phyloP scores from a whole-genome alignment of 35 echinoderm and acorn worm genomes.

The Apostichopus japonicus region DNA sequence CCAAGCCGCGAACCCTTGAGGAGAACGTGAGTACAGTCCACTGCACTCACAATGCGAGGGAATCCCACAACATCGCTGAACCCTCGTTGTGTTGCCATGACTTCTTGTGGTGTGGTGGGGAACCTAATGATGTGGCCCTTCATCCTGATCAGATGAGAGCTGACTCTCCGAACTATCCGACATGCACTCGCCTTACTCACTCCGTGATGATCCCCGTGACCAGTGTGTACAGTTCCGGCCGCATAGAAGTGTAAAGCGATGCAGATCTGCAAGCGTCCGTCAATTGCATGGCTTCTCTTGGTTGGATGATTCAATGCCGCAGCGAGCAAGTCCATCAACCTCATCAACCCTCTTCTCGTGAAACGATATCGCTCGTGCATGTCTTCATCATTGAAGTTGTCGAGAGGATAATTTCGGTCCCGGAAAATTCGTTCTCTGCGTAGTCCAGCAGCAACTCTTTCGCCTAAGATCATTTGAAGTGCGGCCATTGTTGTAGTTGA shows the following conservation, averaged over 20 bases:
- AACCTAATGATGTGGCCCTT: background rate
- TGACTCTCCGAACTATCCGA: background rate
- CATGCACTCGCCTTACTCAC: background rate
- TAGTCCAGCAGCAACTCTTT: too few species aligned
- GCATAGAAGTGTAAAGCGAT: conserved; percentile 54
- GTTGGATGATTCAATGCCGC: background rate
- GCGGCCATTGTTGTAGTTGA: background rate
- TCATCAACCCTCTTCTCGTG: conserved; percentile 45
- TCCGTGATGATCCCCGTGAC: conserved; percentile 22
- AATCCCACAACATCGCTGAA: too few species aligned
- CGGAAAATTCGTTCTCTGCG: background rate
- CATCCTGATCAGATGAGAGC: conserved; percentile 4
- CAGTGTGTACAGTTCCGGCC: conserved; percentile 30
- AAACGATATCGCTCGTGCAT: conserved; percentile 40
- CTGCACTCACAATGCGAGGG: too few species aligned
- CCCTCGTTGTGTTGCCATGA: too few species aligned
- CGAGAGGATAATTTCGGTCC: background rate
- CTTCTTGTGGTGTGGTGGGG: background rate
- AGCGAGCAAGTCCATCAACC: conserved; percentile 61
- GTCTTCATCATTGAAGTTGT: conserved; percentile 55
- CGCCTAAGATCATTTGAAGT: too few species aligned
- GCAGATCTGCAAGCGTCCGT: conserved; percentile 34
- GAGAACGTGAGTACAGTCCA: too few species aligned
- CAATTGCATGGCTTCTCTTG: conserved; percentile 61
- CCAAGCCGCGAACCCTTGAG: too few species aligned